Conservation (phyloP, 2,888 invertebrate genomes). For the Subacronicta megacephala region DNA sequence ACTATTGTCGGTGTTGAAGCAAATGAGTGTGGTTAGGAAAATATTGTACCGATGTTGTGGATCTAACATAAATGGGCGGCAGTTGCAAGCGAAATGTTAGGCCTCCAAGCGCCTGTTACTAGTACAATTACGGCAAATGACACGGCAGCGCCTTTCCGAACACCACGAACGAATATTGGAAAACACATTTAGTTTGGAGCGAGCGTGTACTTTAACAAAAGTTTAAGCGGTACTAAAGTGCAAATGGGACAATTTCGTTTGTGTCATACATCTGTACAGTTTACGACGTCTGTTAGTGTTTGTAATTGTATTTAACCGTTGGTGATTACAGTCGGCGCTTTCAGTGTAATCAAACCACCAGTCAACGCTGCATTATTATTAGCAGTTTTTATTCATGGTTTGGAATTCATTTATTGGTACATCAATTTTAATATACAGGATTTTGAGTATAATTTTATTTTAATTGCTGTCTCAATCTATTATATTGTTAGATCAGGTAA, state of each 20-base stretch:
- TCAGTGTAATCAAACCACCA: conserved; percentile 54
- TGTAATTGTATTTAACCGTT: conserved; percentile 56
- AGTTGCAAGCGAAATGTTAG: conserved; percentile 65
- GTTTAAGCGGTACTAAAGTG: conserved; percentile 58
- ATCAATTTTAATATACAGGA: conserved; percentile 36
- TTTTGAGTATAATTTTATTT: conserved; percentile 1
- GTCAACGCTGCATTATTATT: conserved; percentile 46
- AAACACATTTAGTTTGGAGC: conserved; percentile 59
- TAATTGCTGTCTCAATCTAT: too few relatives aligned
- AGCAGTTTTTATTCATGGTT: conserved; percentile 24
- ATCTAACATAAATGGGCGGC: conserved; percentile 65
- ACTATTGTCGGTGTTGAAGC: conserved; percentile 36
- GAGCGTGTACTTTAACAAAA: conserved; percentile 56
- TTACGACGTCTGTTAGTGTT: conserved; percentile 51
- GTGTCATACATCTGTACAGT: conserved; percentile 59
- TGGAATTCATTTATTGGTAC: conserved; percentile 32
- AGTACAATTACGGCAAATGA: conserved; percentile 75
- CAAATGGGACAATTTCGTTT: conserved; percentile 59
- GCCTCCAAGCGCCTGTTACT: conserved; percentile 72
- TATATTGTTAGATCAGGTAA: too few relatives aligned
- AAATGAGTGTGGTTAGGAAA: conserved; percentile 50
- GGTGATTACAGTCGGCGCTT: conserved; percentile 37
- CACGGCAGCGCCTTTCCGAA: conserved; percentile 65
- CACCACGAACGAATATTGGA: conserved; percentile 56
- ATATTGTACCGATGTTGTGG: conserved; percentile 57